Conservation (phyloP, 2,797 vertebrate genomes). For the Crocodylus rhombifer region DNA sequence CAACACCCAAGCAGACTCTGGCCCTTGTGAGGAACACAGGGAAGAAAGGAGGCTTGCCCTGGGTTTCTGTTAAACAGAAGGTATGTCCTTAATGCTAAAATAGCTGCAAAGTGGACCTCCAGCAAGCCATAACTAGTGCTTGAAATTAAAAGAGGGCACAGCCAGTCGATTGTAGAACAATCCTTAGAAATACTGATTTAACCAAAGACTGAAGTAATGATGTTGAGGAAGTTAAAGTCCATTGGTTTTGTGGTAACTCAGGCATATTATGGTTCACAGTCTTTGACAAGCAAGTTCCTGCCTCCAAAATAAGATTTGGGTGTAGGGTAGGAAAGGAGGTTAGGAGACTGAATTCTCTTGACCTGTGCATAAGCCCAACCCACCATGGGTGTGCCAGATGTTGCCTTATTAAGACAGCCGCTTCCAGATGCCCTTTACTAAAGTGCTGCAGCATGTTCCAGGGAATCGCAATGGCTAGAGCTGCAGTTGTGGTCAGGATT, state of each 20-base stretch:
- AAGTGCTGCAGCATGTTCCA: background rate
- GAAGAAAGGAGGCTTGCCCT: background rate
- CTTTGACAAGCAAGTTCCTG: background rate
- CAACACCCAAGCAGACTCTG: constrained; percentile 40
- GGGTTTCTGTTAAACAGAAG: constrained; percentile 52
- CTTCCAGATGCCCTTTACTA: background rate
- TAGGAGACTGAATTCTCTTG: constrained; percentile 1
- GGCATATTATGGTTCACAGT: background rate
- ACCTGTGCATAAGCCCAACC: background rate
- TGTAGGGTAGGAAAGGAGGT: background rate
- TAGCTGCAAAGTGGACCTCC: constrained; percentile 11
- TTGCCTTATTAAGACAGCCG: background rate
- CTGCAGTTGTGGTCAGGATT: background rate
- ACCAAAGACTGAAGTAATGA: constrained; percentile 16
- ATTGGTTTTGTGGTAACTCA: background rate
- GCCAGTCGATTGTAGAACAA: background rate
- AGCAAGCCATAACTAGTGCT: constrained; percentile 16
- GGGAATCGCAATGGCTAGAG: background rate
- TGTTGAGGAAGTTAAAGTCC: background rate
- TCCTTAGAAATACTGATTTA: background rate
- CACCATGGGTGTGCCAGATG: background rate
- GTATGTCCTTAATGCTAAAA: background rate
- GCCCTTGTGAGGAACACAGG: constrained; percentile 7
- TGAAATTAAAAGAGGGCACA: constrained; percentile 55
- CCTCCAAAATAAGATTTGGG: background rate